Evolutionary conservation across 2,113 vertebrate genomes (phyloP).

Genomic region (Okapia johnstoni): DNA sequence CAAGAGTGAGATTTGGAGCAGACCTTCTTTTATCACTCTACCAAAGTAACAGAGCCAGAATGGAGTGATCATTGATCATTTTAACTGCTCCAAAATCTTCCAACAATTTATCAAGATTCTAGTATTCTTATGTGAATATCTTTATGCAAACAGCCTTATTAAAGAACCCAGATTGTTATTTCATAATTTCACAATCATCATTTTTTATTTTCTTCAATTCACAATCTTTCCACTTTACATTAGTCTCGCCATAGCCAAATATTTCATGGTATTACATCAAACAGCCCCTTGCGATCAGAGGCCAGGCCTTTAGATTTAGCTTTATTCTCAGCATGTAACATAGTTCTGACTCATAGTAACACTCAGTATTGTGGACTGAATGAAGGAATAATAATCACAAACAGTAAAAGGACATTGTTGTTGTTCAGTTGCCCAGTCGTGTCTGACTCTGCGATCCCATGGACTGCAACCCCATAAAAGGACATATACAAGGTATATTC

Average conservation of each 20-base stretch:
- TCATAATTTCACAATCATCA: background rate
- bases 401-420: background rate
- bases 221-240: background rate
- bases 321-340: background rate
- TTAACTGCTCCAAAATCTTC: background rate
- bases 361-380: background rate
- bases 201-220: background rate
- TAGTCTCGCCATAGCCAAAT: background rate
- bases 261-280: background rate
- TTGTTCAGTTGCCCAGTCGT: background rate
- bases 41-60: background rate
- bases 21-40: background rate
- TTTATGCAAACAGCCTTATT: background rate
- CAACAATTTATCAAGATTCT: background rate
- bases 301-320: background rate
- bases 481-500: background rate
- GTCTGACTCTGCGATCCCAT: rapidly evolving
- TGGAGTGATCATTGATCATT: background rate
- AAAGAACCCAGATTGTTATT: background rate
- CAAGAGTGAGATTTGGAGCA: background rate
- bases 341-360: background rate
- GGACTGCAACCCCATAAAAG: rapidly evolving
- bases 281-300: background rate
- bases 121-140: background rate
- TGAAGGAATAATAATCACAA: background rate